Base-by-base conservation (phyloP, 2,797 vertebrate genomes). In the Naso thynnoides region DNA sequence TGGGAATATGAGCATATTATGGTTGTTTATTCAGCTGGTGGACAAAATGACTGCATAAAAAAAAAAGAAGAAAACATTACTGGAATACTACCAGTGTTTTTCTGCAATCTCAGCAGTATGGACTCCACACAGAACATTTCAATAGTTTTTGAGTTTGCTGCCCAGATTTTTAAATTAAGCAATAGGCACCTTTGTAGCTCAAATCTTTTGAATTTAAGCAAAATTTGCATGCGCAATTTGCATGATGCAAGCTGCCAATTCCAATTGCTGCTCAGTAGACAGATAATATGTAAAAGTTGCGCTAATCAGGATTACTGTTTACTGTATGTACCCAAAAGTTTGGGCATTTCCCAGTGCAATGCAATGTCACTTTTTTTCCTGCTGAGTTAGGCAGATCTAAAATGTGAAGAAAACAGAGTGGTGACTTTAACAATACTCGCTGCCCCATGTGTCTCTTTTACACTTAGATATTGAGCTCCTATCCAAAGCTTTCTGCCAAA, bases 381-480 rank as follows among this genome's bases (percentile, higher is more conserved):
- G 80, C 82, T 81, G 72, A 72, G 59, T 74, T 52, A 58, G 47
- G 59, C 33, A 57, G 33, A 82, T 71, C 31, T 61, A 48, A 66
- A 81, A 72, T 49, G 67, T 50, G 42, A n/a, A 56, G 36, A 80
- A 86, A 80, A 65, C 54, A 73, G 33, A 73, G 38, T 62, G 76
- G 70, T 81, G 83, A 88, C 74, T 81, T 64, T 58, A 82, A 73
- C 69, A 63, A 78, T 64, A 24, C 50, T 42, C 50, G 0, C 6
- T 38, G 76, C 86, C 90, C 82, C 88, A 60, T 50, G 77, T 70
- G 86, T 73, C 70, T 86, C 83, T 88, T n/a, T 87, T 86, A 70
- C 68, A 78, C 82, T 87, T 79, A 81, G 53, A 89, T 92, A 93
- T 89, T 77, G 90, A 91, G 78, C 80, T 85, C 61, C 85, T 80